Conservation (phyloP, 2,888 invertebrate genomes). For the Julus scanicus region DNA sequence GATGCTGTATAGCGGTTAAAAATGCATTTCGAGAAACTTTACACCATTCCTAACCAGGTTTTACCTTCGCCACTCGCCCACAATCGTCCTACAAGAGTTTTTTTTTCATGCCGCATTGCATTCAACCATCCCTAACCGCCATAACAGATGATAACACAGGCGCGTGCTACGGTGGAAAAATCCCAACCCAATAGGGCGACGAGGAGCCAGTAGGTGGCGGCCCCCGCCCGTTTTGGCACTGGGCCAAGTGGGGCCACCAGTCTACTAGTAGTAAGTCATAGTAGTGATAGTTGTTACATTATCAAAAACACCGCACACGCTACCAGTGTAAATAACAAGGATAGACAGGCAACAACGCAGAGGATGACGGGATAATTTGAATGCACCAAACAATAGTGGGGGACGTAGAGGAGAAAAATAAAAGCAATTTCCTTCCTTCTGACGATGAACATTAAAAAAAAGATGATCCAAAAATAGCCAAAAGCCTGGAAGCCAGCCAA, state of each 20-base stretch:
- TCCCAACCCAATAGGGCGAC: neutral
- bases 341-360: neutral
- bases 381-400: constrained; percentile 1
- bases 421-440: constrained; percentile 32
- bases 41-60: neutral
- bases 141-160: neutral
- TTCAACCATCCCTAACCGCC: neutral
- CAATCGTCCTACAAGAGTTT: neutral
- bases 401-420: neutral
- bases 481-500: constrained; percentile 12
- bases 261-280: neutral
- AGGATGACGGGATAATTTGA: constrained; percentile 8
- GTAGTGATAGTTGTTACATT: neutral
- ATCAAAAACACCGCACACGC: neutral
- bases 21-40: no score
- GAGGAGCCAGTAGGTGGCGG: neutral
- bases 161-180: neutral
- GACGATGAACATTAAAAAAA: neutral
- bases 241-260: neutral
- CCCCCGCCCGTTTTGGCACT: neutral
- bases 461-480: constrained; percentile 21
- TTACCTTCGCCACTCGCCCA: neutral
- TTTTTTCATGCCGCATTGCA: no score
- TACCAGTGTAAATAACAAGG: neutral
- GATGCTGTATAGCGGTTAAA: no score